Percentiles rank a stretch among this genome's conserved stretches.
Conservation (phyloP, 2,797 vertebrate genomes). For the Muraenolepis orangiensis region DNA sequence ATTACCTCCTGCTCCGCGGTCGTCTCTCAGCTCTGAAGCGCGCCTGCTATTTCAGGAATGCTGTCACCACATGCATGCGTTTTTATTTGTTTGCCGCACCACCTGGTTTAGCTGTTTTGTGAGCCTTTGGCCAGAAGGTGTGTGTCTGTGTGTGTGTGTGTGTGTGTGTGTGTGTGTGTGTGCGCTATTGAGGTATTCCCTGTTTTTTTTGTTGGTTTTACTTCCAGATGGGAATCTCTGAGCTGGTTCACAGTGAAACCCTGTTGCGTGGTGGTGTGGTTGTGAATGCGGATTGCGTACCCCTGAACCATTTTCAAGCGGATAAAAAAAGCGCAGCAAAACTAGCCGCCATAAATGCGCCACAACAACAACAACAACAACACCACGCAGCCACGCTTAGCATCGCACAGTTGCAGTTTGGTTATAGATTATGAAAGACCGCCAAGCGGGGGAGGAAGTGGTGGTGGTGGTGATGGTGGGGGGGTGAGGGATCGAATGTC, state of each 20-base stretch:
- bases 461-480: background rate
- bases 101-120: conserved; percentile 63
- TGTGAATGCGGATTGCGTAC: background rate
- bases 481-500: background rate
- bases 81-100: conserved; percentile 58
- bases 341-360: too few relatives aligned
- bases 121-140: conserved; percentile 38
- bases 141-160: conserved; percentile 21
- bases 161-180: conserved; percentile 16
- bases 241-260: conserved; percentile 1
- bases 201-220: conserved; percentile 6
- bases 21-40: conserved; percentile 45
- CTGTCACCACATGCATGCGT: conserved; percentile 32
- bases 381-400: background rate
- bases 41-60: conserved; percentile 57
- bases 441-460: background rate
- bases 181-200: conserved; percentile 19
- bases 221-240: conserved; percentile 12
- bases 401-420: background rate
- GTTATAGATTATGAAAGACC: background rate
- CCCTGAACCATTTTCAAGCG: background rate
- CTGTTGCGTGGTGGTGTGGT: background rate
- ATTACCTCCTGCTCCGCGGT: conserved; percentile 49
- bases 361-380: too few relatives aligned
- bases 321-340: background rate